phyloP scores from a whole-genome alignment of 2,113 vertebrate genomes.

The Erythrocercus mccallii region DNA sequence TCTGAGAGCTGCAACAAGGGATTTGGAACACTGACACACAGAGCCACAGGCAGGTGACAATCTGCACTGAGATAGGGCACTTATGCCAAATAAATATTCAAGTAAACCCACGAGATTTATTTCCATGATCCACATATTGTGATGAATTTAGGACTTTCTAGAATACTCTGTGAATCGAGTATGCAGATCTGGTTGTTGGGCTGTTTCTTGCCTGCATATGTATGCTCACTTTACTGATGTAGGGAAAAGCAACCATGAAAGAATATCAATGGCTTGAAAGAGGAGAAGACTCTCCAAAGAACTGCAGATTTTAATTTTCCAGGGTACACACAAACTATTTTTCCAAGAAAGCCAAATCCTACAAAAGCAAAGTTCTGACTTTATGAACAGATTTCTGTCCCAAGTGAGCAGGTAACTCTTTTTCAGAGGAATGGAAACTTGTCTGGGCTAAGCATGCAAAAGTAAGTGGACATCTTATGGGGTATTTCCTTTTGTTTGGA shows the following conservation, averaged over 20 bases:
- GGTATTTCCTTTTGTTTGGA: not conserved
- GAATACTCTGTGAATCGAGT: not conserved
- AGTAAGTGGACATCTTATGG: not conserved
- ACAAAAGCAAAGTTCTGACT: not conserved
- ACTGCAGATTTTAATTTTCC: not conserved
- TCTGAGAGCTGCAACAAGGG: fast-evolving
- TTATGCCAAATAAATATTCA: not conserved
- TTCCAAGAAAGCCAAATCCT: not conserved
- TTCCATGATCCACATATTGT: not conserved
- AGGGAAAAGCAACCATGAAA: not conserved
- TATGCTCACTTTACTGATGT: not conserved
- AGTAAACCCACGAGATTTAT: not conserved
- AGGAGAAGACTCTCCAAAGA: not conserved
- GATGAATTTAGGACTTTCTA: not conserved
- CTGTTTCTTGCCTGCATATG: not conserved
- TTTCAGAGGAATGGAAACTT: not conserved
- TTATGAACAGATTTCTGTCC: not conserved
- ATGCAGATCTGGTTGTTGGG: not conserved
- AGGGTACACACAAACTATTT: not conserved
- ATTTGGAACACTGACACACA: not conserved
- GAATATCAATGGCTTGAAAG: not conserved
- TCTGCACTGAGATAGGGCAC: not conserved
- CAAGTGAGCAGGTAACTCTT: not conserved
- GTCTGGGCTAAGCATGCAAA: not conserved
- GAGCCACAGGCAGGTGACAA: not conserved